Evolutionary conservation across 1,140 invertebrate species (phyloP).

Genomic region (Ips typographus): DNA sequence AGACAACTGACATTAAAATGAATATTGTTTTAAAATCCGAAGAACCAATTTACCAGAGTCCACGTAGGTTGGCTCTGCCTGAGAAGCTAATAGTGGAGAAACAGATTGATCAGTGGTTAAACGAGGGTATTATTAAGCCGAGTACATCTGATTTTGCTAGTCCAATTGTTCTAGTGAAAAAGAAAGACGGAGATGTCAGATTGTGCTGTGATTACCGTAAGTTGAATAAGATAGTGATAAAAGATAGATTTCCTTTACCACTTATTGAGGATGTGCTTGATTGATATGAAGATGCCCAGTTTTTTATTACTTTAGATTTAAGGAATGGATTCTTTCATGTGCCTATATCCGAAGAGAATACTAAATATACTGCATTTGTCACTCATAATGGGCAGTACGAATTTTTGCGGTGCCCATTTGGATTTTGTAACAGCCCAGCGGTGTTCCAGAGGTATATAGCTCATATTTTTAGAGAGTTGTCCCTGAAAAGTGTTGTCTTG

Average conservation of each 20-base stretch:
- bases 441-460: constrained; percentile 34
- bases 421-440: constrained; percentile 34
- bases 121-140: constrained; percentile 7
- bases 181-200: constrained; percentile 24
- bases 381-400: constrained; percentile 41
- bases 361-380: constrained; percentile 42
- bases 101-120: neutral
- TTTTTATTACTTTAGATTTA: constrained; percentile 45
- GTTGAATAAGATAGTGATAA: constrained; percentile 51
- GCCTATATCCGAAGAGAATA: constrained; percentile 35
- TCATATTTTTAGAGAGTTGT: constrained; percentile 41
- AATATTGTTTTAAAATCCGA: neutral
- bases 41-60: neutral
- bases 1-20: neutral
- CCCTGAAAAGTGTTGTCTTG: constrained; percentile 40
- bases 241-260: constrained; percentile 48
- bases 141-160: constrained; percentile 22
- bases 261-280: constrained; percentile 48
- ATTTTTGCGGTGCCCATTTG: constrained; percentile 41
- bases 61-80: neutral
- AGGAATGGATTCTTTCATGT: constrained; percentile 45
- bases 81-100: neutral
- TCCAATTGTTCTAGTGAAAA: constrained; percentile 32
- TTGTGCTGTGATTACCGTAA: constrained; percentile 33
- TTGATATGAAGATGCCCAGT: constrained; percentile 33